Evolutionary conservation across 1,140 invertebrate species (phyloP), one percentile per base, ranked within the genome.

Genomic region (Drosophila erecta): DNA sequence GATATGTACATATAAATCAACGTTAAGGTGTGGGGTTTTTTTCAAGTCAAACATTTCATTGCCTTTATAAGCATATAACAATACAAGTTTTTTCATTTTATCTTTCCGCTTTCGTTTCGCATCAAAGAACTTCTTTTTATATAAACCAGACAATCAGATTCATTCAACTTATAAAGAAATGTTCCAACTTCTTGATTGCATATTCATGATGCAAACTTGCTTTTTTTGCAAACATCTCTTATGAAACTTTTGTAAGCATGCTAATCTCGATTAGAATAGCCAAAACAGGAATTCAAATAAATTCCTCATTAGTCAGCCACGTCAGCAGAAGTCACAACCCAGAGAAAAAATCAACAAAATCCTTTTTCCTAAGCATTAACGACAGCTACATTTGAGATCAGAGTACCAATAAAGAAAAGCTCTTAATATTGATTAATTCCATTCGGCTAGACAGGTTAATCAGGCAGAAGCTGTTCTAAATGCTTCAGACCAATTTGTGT

Each of bases 141-240:
- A 64, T 17, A 66, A 67, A 20, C 64, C 20, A 51, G 64, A 67
- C 64, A 70, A 70, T 70, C 62, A 56, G 40, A 38, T 70, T 70
- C 67, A 57, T 70, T 70, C 67, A 70, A 49, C 64, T 49, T 27
- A 70, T 70, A 70, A 70, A 70, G 67, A 71, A 71, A 71, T 71
- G 67, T 71, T 70, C 46, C 67, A 55, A 20, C 65, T 33, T 57
- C 40, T 57, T 20, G 50, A 57, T 49, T 70, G 67, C 65, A 71
- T 71, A 71, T 71, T 71, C 65, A 70, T 71, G 65, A 70, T 70
- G 51, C 35, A 41, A 70, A 70, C 65, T 49, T 57, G 67, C 64
- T 57, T 53, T 65, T 60, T 44, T 50, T 57, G 47, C 60, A n/a
- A 17, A 17, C 15, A 11, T 3, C 11, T 69, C 43, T 70, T 71